A percentile compares a stretch with the other conserved stretches of the same genome.
Evolutionary conservation across 1,140 invertebrate species (phyloP).

Genomic region (Microplitis demolitor): DNA sequence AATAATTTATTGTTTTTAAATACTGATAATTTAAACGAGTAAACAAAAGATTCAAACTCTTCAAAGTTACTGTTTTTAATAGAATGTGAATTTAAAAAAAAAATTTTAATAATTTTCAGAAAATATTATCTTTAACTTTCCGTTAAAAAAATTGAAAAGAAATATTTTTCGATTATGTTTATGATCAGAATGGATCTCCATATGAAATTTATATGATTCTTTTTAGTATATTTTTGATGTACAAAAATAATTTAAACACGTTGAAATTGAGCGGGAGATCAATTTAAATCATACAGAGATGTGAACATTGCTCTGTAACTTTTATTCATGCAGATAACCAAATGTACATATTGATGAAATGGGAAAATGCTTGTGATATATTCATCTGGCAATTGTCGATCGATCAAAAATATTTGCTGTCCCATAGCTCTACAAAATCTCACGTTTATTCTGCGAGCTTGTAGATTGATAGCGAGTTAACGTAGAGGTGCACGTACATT

Average conservation of each 20-base stretch:
- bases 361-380: constrained; percentile 6
- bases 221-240: not conserved
- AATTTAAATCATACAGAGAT: not conserved
- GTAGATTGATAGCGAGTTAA: constrained; percentile 30
- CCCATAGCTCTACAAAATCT: constrained; percentile 8
- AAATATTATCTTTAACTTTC: not conserved
- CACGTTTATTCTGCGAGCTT: constrained; percentile 31
- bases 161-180: not conserved
- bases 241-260: not conserved
- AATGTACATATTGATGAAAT: constrained; percentile 15
- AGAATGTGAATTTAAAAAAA: too few species aligned
- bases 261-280: not conserved
- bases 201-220: not conserved
- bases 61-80: too few species aligned
- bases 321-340: constrained; percentile 1
- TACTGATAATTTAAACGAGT: too few species aligned
- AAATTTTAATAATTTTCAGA: too few species aligned
- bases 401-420: constrained; percentile 1
- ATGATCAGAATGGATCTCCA: too few species aligned
- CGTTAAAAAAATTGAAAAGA: not conserved
- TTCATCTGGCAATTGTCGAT: constrained; percentile 19
- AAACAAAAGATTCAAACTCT: too few species aligned
- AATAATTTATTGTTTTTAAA: too few species aligned
- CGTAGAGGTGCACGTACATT: constrained; percentile 8
- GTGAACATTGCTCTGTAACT: not conserved